Base-by-base conservation (phyloP, 2,113 vertebrate species). In the Pachyramphus minor region DNA sequence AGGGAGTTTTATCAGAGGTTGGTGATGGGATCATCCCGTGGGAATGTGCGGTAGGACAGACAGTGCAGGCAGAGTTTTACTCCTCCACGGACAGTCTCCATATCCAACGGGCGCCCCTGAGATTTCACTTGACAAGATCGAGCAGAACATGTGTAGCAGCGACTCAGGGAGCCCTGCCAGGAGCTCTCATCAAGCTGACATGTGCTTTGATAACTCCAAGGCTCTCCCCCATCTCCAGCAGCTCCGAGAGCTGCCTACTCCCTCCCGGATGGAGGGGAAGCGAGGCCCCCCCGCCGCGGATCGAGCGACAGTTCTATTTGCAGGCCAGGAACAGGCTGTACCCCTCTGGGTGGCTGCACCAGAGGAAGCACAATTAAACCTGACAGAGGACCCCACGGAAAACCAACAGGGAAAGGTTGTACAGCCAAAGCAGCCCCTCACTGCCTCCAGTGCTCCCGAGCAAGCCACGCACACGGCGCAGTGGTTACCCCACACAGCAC, bases 101-200 rank as follows among this genome's bases (percentile, higher is more conserved):
- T 14, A 41, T 11, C 80, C 67, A 20, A 3, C 62, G 25, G 55
- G 25, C 0, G 0, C 66, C 66, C 45, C 35, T 0, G 35, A 69
- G 79, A 64, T 11, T 30, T 52, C 74, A 42, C 63, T 0, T 94
- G 93, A 93, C 33, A 41, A 59, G 82, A 95, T 49, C 0, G 14
- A 89, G 87, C 35, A 66, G 93, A 91, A 63, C 63, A 4, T 4
- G 33, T 33, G 78, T 8, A 84, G 83, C 93, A 91, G 85, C 6
- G 0, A 13, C 85, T 52, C 63, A 14, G 85, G 84, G 90, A 92
- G 95, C 63, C n/a, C 72, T 71, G 75, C 76, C 85, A 93, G 93
- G 33, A 86, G 96, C 93, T 90, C 90, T 81, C 73, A 80, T 63
- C 63, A 19, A 37, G 75, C 2, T 94, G 94, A 87, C 75, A 11